Evolutionary conservation across 2,797 vertebrate genomes (phyloP).

Genomic region (Neostethus bicornis): DNA sequence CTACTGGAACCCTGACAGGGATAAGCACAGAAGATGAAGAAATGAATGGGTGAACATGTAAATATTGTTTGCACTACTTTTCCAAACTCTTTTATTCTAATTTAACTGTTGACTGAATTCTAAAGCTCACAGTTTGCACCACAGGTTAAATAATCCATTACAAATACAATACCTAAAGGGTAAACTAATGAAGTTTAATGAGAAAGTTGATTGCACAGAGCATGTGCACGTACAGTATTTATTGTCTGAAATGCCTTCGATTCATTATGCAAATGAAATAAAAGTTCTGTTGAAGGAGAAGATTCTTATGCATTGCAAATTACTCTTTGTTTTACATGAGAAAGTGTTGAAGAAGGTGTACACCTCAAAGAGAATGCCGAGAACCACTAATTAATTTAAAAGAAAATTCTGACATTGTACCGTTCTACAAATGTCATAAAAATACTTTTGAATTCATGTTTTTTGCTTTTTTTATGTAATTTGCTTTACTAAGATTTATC

Average conservation of each 20-base stretch:
- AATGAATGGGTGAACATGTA: no score
- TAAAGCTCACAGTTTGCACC: background rate
- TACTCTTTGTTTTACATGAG: constrained; percentile 14
- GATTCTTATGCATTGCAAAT: constrained; percentile 10
- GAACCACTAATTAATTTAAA: background rate
- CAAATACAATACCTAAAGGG: constrained; percentile 16
- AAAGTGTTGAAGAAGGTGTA: constrained; percentile 14
- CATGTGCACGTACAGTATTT: background rate
- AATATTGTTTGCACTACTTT: constrained; percentile 6
- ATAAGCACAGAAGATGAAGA: no score
- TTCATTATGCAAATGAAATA: constrained; percentile 24
- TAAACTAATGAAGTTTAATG: constrained; percentile 20
- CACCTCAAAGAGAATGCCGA: constrained; percentile 14
- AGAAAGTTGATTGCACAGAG: constrained; percentile 3
- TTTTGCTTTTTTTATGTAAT: background rate
- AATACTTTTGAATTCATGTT: background rate
- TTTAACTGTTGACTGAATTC: background rate
- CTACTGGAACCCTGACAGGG: no score
- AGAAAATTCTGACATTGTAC: background rate
- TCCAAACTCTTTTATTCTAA: constrained; percentile 7
- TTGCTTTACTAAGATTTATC: no score
- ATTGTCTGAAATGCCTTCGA: background rate
- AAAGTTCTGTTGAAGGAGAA: constrained; percentile 7
- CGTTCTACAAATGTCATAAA: background rate
- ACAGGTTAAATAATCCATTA: constrained; percentile 11